Evolutionary conservation across 2,113 vertebrate species (phyloP).

Genomic region (Pomatorhinus ruficollis): DNA sequence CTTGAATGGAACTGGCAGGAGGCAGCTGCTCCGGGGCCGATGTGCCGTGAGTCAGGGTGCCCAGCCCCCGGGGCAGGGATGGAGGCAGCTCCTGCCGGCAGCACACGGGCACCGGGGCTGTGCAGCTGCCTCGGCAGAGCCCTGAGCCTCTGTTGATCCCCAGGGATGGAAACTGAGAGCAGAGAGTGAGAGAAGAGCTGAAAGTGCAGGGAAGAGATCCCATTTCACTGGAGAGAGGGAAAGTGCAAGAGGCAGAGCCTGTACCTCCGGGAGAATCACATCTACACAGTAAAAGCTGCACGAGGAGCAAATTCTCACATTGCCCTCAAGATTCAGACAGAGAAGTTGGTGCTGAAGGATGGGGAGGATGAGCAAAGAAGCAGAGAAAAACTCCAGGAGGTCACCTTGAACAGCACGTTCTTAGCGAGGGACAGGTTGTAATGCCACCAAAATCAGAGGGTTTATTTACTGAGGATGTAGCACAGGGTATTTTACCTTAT

Average conservation of each 20-base stretch:
- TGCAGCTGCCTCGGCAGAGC: neutral
- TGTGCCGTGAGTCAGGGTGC: neutral
- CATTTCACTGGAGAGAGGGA: neutral
- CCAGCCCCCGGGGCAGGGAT: neutral
- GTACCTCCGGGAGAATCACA: accelerated
- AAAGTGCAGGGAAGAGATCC: neutral
- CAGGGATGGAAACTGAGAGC: neutral
- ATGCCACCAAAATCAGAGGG: neutral
- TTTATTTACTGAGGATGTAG: neutral
- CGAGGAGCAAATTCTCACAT: neutral
- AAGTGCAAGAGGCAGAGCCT: neutral
- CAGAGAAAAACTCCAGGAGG: neutral
- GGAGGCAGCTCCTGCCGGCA: neutral
- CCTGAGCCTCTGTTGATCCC: neutral
- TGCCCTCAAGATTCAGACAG: neutral
- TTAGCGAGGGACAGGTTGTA: neutral
- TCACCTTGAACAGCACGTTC: neutral
- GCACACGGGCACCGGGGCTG: neutral
- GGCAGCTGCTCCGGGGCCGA: neutral
- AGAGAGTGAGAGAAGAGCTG: neutral
- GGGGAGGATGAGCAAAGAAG: neutral
- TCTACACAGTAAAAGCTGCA: neutral
- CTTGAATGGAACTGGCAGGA: neutral
- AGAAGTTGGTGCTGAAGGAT: neutral
- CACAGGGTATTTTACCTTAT: neutral